Evolutionary conservation across 2,888 invertebrate species (phyloP).

Genomic region (Nomada flava): DNA sequence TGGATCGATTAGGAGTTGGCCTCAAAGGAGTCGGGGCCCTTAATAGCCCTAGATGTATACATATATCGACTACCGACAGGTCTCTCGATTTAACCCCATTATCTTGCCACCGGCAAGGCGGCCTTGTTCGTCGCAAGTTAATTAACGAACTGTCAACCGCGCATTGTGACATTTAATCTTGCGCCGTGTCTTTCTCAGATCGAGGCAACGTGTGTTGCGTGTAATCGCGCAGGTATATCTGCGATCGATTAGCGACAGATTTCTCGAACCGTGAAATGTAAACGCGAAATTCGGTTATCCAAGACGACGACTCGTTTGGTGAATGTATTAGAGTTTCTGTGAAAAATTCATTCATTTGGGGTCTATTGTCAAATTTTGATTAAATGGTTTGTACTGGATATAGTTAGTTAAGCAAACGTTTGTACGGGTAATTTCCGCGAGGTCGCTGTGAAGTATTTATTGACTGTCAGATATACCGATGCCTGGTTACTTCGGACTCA

Average conservation of each 20-base stretch:
- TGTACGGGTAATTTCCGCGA: too few species aligned
- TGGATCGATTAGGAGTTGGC: too few species aligned
- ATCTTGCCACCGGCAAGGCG: constrained; percentile 28
- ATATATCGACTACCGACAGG: constrained; percentile 28
- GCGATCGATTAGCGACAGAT: constrained; percentile 14
- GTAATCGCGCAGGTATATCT: constrained; percentile 11
- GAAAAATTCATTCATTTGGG: too few species aligned
- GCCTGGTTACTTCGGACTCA: too few species aligned
- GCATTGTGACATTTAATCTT: constrained; percentile 51
- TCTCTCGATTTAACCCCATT: constrained; percentile 53
- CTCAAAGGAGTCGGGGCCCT: too few species aligned
- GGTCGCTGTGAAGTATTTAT: too few species aligned
- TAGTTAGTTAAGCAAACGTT: too few species aligned
- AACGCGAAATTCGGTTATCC: too few species aligned
- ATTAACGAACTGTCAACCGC: constrained; percentile 54
- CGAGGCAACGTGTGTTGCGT: constrained; percentile 6
- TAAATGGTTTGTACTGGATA: background rate
- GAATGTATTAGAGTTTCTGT: too few species aligned
- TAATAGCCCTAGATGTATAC: constrained; percentile 21
- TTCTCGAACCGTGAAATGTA: background rate
- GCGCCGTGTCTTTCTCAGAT: constrained; percentile 22
- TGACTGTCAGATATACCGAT: too few species aligned
- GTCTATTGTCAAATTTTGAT: too few species aligned
- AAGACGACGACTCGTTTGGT: too few species aligned
- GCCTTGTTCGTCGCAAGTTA: constrained; percentile 55